Evolutionary conservation across 2,888 invertebrate species (phyloP).

Genomic region (Diogma glabrata): DNA sequence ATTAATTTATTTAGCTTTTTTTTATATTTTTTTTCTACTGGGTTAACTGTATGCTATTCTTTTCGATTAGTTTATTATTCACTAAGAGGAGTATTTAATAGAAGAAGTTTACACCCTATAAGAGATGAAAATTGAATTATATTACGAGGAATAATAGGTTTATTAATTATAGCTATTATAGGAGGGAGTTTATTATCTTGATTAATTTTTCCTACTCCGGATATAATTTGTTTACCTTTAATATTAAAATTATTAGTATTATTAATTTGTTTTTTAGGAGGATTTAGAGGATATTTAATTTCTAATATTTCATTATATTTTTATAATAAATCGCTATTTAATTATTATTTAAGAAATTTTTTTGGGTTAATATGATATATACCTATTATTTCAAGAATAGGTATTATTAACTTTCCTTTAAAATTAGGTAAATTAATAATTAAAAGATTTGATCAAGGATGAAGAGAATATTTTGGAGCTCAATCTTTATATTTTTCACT

Average conservation of each 20-base stretch:
- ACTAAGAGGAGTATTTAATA: conserved; percentile 40
- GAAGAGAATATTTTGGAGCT: conserved; percentile 39
- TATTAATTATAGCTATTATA: conserved; percentile 42
- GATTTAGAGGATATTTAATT: conserved; percentile 36
- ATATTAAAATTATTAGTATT: conserved; percentile 43
- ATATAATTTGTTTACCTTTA: conserved; percentile 42
- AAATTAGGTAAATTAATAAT: conserved; percentile 33
- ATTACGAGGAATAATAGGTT: conserved; percentile 24
- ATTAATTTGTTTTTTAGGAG: conserved; percentile 38
- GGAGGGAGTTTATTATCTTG: conserved; percentile 44
- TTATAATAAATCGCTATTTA: conserved; percentile 34
- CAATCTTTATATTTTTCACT: conserved; percentile 36
- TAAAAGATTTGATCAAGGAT: conserved; percentile 40
- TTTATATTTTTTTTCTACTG: conserved; percentile 44
- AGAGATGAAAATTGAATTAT: conserved; percentile 37
- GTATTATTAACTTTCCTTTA: conserved; percentile 39
- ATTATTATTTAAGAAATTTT: conserved; percentile 33
- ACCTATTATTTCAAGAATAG: conserved; percentile 38
- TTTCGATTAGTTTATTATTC: conserved; percentile 45
- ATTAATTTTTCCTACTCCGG: conserved; percentile 41
- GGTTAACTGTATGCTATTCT: conserved; percentile 45
- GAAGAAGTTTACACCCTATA: conserved; percentile 38
- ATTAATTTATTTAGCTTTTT: conserved; percentile 43
- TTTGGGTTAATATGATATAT: conserved; percentile 42
- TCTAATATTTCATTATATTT: conserved; percentile 38